These are phyloP conservation scores for Physeter macrocephalus DNA, from an alignment of 2,113 vertebrate species.

Conservation along the genomic window DNA sequence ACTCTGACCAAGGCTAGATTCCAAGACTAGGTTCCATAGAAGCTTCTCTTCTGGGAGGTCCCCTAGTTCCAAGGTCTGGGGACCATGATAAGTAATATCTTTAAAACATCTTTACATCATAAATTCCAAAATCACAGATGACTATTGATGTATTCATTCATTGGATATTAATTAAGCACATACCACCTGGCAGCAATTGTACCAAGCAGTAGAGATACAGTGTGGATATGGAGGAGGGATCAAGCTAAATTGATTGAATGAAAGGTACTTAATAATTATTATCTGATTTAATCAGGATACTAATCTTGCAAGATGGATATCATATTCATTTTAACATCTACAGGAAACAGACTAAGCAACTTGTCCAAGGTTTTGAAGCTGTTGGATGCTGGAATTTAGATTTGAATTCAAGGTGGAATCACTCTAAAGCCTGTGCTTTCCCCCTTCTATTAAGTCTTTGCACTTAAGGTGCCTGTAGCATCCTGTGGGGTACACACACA, in stretches of 20 bases:
- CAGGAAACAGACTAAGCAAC: background rate
- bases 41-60: background rate
- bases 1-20: background rate
- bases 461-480: background rate
- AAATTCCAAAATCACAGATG: background rate
- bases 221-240: background rate
- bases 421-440: background rate
- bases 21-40: background rate
- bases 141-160: background rate
- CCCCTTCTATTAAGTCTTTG: background rate
- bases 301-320: background rate
- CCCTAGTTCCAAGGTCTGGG: background rate
- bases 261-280: background rate
- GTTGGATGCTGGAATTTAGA: background rate
- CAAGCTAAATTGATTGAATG: background rate
- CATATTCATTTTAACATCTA: background rate
- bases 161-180: background rate
- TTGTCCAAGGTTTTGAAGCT: background rate
- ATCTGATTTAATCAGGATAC: background rate
- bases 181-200: background rate
- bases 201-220: background rate
- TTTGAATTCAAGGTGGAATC: background rate
- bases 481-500: rapidly evolving
- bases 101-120: background rate
- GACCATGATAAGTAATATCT: background rate